Percentiles rank a stretch among this genome's conserved stretches.
phyloP scores from a whole-genome alignment of 2,797 vertebrate species.

The Fratercula arctica region DNA sequence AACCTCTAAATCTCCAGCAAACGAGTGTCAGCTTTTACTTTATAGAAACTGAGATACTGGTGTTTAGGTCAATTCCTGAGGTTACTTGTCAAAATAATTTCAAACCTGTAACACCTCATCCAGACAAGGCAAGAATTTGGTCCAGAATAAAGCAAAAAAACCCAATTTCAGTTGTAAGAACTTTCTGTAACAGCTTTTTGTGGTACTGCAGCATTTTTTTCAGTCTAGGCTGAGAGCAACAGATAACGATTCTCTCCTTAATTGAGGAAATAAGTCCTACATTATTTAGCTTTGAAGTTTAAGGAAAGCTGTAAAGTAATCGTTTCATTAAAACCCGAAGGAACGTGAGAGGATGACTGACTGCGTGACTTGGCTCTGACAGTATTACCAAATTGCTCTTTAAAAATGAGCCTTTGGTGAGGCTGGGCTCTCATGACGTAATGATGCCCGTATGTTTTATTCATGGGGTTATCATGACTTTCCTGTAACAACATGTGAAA shows the following conservation, averaged over 20 bases:
- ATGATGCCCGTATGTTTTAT: not conserved
- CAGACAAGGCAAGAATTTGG: not conserved
- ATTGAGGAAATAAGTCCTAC: not conserved
- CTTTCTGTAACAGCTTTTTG: not conserved
- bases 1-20: not conserved
- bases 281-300: constrained; percentile 7
- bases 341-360: constrained; percentile 5
- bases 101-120: not conserved
- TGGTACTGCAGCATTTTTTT: not conserved
- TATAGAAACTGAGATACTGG: not conserved
- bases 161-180: not conserved
- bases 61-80: not conserved
- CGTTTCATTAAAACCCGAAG: constrained; percentile 10
- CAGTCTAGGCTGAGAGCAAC: not conserved
- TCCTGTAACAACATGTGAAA: constrained; percentile 7
- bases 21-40: not conserved
- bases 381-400: not conserved
- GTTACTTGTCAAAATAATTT: not conserved
- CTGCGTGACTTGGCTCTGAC: not conserved
- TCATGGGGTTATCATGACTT: not conserved
- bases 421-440: not conserved
- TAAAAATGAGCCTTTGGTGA: not conserved
- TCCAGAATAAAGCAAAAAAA: not conserved
- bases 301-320: constrained; percentile 36
- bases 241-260: not conserved